A percentile compares a stretch with the other conserved stretches of the same genome.
Evolutionary conservation across 2,113 vertebrate genomes (phyloP).

Genomic region (Mixornis gularis): DNA sequence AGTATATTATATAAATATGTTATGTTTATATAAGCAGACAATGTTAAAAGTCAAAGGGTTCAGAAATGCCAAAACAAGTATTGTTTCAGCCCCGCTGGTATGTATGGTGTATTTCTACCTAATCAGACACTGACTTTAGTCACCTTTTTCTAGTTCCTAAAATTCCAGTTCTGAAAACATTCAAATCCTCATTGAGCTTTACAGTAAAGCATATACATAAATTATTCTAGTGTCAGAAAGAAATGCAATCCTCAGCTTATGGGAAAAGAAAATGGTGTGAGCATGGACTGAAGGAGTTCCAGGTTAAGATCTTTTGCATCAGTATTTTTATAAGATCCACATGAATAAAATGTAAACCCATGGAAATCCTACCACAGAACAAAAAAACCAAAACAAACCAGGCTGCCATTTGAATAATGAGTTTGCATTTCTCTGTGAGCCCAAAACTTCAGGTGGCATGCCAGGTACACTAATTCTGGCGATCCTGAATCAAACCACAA

Average conservation of each 20-base stretch:
- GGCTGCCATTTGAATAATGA: constrained; percentile 10
- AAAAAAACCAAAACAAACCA: not conserved
- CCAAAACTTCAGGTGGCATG: not conserved
- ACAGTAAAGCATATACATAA: not conserved
- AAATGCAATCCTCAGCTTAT: not conserved
- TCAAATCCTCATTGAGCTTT: not conserved
- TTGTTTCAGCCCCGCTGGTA: not conserved
- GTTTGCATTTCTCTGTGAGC: not conserved
- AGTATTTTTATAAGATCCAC: not conserved
- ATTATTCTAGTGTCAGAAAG: not conserved
- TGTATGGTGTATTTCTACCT: not conserved
- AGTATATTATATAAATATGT: not conserved
- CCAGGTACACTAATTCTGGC: not conserved
- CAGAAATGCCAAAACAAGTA: not conserved
- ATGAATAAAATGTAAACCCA: not conserved
- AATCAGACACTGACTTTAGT: not conserved
- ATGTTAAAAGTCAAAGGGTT: not conserved
- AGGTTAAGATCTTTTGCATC: not conserved
- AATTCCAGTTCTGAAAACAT: not conserved
- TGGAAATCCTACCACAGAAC: not conserved
- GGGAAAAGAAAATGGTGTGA: not conserved
- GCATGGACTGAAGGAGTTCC: not conserved
- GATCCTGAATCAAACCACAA: not conserved
- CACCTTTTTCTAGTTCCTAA: not conserved
- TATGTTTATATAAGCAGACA: not conserved